phyloP scores from a whole-genome alignment of 64 coral and sea anemone genomes.

The Cladopsammia gracilis region DNA sequence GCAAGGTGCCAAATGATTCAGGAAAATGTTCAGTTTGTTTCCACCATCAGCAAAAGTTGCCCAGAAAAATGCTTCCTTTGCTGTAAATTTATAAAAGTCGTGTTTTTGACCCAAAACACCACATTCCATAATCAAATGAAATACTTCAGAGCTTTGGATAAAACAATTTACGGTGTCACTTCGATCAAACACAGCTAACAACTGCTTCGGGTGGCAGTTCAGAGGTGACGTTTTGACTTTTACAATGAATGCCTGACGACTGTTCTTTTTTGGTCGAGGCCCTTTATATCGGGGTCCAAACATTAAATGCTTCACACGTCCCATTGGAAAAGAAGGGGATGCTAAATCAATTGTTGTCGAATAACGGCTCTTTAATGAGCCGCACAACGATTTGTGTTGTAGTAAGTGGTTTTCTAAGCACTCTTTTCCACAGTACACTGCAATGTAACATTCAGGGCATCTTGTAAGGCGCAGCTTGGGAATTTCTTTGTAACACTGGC shows the following conservation, averaged over 20 bases:
- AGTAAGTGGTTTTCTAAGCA: constrained; percentile 46
- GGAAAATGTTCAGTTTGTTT: constrained; percentile 47
- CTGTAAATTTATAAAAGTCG: constrained; percentile 30
- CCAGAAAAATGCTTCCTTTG: constrained; percentile 71
- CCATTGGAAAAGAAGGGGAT: not conserved
- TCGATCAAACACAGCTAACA: constrained; percentile 61
- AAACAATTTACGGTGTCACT: constrained; percentile 33
- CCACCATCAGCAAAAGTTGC: constrained; percentile 42
- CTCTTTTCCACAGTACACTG: constrained; percentile 48
- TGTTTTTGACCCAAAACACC: constrained; percentile 92
- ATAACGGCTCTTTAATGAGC: constrained; percentile 22
- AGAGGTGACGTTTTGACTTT: constrained; percentile 71
- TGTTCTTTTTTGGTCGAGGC: constrained; percentile 49
- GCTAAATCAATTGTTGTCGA: constrained; percentile 51
- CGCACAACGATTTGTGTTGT: constrained; percentile 68
- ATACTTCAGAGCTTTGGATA: constrained; percentile 82
- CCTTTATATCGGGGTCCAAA: no score
- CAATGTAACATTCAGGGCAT: constrained; percentile 51
- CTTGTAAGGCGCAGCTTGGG: not conserved
- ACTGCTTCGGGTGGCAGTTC: constrained; percentile 75
- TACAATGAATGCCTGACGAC: constrained; percentile 65
- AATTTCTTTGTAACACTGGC: constrained; percentile 8
- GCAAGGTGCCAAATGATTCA: constrained; percentile 49
- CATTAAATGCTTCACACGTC: no score
- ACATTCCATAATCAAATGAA: constrained; percentile 93